phyloP scores from a whole-genome alignment of 2,113 vertebrate genomes.

The Sitta europaea region DNA sequence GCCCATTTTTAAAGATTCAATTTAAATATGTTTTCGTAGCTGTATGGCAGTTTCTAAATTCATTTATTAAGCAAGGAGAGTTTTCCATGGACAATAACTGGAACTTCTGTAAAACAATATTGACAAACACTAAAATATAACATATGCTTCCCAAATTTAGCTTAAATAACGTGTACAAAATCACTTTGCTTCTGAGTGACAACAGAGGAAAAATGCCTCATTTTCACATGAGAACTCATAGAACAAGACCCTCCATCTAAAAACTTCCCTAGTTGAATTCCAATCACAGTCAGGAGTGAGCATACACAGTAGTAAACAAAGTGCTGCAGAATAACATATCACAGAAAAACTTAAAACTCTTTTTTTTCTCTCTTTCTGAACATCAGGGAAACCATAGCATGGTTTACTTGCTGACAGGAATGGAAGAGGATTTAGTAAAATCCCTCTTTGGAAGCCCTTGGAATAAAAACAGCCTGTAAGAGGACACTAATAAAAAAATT shows the following conservation, averaged over 20 bases:
- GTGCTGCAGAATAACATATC: neutral
- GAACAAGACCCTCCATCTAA: neutral
- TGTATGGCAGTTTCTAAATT: neutral
- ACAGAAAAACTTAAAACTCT: neutral
- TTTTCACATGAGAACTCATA: neutral
- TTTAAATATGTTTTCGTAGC: neutral
- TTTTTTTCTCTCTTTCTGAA: neutral
- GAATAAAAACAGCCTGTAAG: neutral
- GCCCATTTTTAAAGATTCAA: slow-evolving; percentile 12
- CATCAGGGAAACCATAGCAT: neutral
- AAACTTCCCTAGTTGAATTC: neutral
- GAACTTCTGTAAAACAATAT: neutral
- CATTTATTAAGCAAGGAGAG: neutral
- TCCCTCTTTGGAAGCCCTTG: neutral
- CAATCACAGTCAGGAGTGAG: neutral
- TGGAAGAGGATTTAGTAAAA: neutral
- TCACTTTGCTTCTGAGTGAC: neutral
- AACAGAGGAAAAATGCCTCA: neutral
- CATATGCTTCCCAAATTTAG: neutral
- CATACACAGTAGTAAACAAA: neutral
- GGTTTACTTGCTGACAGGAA: neutral
- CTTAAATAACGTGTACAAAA: neutral
- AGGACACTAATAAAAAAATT: neutral
- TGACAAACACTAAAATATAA: neutral
- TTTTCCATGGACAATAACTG: neutral